Base-by-base conservation (phyloP, 2,797 vertebrate genomes). In the Tadarida brasiliensis region DNA sequence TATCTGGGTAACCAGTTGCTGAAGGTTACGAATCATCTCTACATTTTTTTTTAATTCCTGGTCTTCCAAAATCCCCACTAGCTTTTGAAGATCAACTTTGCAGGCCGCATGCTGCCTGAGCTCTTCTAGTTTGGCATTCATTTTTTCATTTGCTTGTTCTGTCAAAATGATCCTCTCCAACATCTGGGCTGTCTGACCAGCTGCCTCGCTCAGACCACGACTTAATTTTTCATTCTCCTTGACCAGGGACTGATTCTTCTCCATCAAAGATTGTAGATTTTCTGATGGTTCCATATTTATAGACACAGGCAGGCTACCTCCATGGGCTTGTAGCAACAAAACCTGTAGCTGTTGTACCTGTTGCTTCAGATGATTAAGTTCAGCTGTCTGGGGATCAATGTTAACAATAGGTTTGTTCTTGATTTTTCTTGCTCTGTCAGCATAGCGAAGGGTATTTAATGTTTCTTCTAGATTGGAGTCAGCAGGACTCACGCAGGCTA, bases 381-480 rank as follows among this genome's bases (percentile, higher is more conserved):
- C 99, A 15, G 99, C 99, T 9, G 98, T 98, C 96, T 99, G 99
- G 1, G 99, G 99, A 97, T 99, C 99, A 7, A 99, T 78, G 5
- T 99, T 99, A 93, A 99, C 98, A 0, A 99, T 89, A 0, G 99
- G 99, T 47, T 99, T 99, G 96, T 99, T 99, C 97, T 99, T 99
- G 70, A 99, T 99, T 95, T 99, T 99, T 96, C 99, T 99, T 74
- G 99, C 99, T 97, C 99, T 99, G 98, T 99, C 99, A 4, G 99
- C 99, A 1, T 99, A 99, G 51, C 99, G 99, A 94, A 99, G 97
- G 0, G 99, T 99, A 97, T 99, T 99, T 73, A 99, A 98, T 57
- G 99, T 99, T 98, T 99, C 99, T 96, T 99, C 99, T 67, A 99
- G 98, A 97, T 99, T 99, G 12, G 99, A 99, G 97, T 99, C 99